Evolutionary conservation across 2,113 vertebrate genomes (phyloP).

Genomic region (Megatriorchis doriae): DNA sequence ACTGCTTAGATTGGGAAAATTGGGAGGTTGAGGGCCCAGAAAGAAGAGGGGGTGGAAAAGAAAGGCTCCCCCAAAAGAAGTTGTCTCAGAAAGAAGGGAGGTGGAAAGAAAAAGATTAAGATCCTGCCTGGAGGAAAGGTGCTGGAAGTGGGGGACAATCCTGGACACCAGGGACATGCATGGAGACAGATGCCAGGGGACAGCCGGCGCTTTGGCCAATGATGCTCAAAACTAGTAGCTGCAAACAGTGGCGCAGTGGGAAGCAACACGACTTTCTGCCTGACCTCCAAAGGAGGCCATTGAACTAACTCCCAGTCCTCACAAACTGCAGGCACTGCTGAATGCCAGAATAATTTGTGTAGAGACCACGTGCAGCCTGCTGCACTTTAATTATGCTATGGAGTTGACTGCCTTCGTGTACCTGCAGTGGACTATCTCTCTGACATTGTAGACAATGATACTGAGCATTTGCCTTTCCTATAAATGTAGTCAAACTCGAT

Average conservation of each 20-base stretch:
- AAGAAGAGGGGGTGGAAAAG: neutral
- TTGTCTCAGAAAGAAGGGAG: neutral
- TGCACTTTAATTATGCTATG: neutral
- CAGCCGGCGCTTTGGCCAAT: neutral
- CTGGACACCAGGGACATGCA: neutral
- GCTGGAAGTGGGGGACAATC: neutral
- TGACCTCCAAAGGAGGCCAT: neutral
- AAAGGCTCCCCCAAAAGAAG: neutral
- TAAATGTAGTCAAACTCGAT: neutral
- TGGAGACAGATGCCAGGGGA: neutral
- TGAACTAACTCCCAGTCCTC: neutral
- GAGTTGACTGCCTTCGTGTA: neutral
- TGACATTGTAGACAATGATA: neutral
- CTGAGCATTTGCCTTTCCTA: neutral
- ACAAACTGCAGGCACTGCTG: neutral
- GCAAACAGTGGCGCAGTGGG: neutral
- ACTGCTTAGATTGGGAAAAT: neutral
- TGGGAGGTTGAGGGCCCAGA: fast-evolving
- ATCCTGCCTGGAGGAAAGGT: neutral
- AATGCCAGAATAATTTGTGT: neutral
- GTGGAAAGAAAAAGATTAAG: neutral
- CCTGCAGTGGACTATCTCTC: neutral
- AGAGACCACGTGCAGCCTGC: neutral
- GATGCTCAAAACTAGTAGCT: neutral
- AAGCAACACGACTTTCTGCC: neutral